These are phyloP conservation scores for Emys orbicularis DNA, from an alignment of 2,797 vertebrate species.

Conservation along the genomic window DNA sequence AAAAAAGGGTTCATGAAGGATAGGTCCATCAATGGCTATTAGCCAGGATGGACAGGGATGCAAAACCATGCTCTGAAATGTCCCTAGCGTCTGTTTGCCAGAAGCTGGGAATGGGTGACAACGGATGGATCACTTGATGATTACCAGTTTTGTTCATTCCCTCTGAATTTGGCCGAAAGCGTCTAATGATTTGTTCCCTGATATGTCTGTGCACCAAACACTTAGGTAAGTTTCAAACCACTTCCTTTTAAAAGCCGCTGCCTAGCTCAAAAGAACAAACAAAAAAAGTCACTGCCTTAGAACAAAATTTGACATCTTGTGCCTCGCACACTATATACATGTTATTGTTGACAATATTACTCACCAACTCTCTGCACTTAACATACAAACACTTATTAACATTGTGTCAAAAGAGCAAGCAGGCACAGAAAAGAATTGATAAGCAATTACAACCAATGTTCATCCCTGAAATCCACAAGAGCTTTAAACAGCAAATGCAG, in stretches of 20 bases:
- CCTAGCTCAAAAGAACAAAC: neutral
- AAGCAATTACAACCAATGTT: neutral
- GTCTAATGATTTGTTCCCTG: neutral
- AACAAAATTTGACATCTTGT: neutral
- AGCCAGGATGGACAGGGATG: too few species aligned
- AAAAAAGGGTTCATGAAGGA: too few species aligned
- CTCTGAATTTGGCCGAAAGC: neutral
- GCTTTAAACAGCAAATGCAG: conserved; percentile 15
- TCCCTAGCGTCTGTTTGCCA: too few species aligned
- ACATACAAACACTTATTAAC: rapidly evolving
- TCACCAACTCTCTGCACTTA: neutral
- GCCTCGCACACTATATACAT: neutral
- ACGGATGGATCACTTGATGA: too few species aligned
- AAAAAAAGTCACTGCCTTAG: rapidly evolving
- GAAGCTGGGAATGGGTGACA: too few species aligned
- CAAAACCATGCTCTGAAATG: too few species aligned
- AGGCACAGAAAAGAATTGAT: neutral
- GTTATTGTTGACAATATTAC: neutral
- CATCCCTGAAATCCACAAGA: conserved; percentile 23
- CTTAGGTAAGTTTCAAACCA: neutral
- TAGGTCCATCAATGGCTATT: too few species aligned
- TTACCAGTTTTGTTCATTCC: too few species aligned
- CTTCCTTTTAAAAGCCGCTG: conserved; percentile 14
- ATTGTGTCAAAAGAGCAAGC: neutral
- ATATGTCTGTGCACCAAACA: neutral